Conservation (phyloP, 2,113 vertebrate species). For the Callionymus lyra region DNA sequence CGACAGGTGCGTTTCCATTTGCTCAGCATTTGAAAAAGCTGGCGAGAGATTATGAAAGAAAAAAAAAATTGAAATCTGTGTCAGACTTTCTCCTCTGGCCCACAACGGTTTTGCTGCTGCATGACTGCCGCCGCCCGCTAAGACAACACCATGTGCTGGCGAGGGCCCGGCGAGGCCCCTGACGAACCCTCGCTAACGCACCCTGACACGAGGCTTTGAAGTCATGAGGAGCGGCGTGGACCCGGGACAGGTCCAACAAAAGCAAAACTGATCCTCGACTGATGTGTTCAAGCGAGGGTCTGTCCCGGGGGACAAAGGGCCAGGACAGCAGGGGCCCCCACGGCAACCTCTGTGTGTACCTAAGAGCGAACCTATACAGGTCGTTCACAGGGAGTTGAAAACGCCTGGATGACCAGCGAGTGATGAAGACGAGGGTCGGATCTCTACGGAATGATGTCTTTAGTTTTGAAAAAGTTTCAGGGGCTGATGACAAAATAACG, state of each 20-base stretch:
- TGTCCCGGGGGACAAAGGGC: conserved; percentile 33
- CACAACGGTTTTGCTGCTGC: conserved; percentile 12
- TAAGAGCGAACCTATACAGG: conserved; percentile 26
- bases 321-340: conserved; percentile 38
- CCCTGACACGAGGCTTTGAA: conserved; percentile 62
- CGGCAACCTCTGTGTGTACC: conserved; percentile 43
- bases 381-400: conserved; percentile 10
- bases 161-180: conserved; percentile 35
- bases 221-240: conserved; percentile 44
- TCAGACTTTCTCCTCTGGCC: too few species aligned
- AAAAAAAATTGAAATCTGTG: too few species aligned
- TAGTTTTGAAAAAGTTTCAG: too few species aligned
- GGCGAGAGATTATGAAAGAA: too few species aligned
- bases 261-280: conserved; percentile 58
- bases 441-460: too few species aligned
- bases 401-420: too few species aligned
- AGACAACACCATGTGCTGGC: conserved; percentile 52
- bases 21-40: too few species aligned
- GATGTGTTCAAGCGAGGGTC: conserved; percentile 48
- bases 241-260: conserved; percentile 56
- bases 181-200: conserved; percentile 54
- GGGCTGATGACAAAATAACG: too few species aligned
- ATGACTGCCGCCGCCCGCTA: conserved; percentile 46
- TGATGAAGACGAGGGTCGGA: too few species aligned
- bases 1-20: too few species aligned